Conservation (phyloP, 2,113 vertebrate species). For the Otus sunia region DNA sequence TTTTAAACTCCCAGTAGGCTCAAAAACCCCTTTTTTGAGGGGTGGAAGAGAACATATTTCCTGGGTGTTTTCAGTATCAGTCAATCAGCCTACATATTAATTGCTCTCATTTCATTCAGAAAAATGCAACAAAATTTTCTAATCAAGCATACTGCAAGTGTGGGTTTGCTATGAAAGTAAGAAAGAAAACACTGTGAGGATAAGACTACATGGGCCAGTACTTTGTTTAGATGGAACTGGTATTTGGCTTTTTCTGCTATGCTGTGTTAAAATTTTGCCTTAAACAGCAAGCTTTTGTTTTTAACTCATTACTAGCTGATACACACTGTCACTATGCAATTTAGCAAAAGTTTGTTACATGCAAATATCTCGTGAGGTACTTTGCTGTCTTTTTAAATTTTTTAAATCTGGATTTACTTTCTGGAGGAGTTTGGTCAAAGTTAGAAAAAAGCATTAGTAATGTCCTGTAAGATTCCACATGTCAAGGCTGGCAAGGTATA, state of each 20-base stretch:
- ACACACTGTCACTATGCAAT: slow-evolving; percentile 67
- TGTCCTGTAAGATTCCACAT: background rate
- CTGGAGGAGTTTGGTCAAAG: slow-evolving; percentile 35
- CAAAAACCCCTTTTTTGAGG: slow-evolving; percentile 23
- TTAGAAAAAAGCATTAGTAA: slow-evolving; percentile 11
- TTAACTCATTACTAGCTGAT: slow-evolving; percentile 32
- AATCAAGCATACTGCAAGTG: slow-evolving; percentile 41
- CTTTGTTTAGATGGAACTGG: background rate
- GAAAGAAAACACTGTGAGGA: slow-evolving; percentile 17
- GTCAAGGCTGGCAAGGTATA: slow-evolving; percentile 18
- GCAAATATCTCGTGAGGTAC: background rate
- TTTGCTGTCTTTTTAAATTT: background rate
- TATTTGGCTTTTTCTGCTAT: slow-evolving; percentile 13
- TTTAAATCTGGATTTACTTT: slow-evolving; percentile 7
- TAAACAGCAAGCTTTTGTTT: slow-evolving; percentile 50
- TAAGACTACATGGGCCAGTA: slow-evolving; percentile 32
- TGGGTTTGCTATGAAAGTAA: slow-evolving; percentile 1
- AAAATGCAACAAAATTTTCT: slow-evolving; percentile 12
- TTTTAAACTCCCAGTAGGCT: background rate
- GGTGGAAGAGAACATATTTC: background rate
- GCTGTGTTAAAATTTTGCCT: slow-evolving; percentile 57
- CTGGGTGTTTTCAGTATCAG: slow-evolving; percentile 28
- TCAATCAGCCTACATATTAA: slow-evolving; percentile 10
- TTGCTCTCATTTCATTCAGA: slow-evolving; percentile 37
- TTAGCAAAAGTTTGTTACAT: slow-evolving; percentile 45